Base-by-base conservation (phyloP, 2,113 vertebrate genomes). In the Campylomormyrus tamandua region DNA sequence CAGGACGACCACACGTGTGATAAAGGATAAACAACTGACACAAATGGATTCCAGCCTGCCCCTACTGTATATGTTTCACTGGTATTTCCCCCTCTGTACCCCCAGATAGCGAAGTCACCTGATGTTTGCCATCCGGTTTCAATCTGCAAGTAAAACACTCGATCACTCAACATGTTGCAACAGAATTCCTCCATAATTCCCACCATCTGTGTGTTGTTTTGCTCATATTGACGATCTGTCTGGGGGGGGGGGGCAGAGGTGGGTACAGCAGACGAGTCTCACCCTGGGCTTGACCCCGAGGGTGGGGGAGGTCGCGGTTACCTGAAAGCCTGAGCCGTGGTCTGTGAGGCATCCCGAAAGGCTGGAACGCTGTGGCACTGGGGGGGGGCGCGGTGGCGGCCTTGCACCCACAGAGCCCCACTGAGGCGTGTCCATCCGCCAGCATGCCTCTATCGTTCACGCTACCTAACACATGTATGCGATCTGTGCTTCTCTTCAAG, bases 161-260 rank as follows among this genome's bases (percentile, higher is more conserved):
- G 93, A 95, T 96, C 93, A 95, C 91, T 91, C 94, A 94, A 95
- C 94, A 94, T 93, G 93, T 94, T 94, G 93, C 94, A 95, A 95
- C 94, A 95, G 93, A 95, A 94, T 95, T 95, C 94, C 91, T 90
- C 91, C 88, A 88, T 96, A 95, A 96, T 96, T 94, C 94, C 92
- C 94, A 93, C 94, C 94, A 96, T 94, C 94, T 96, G 95, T 94
- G 93, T 90, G 90, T 91, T 91, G 91, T 93, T 90, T 86, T 84
- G 89, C 87, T 89, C 56, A 92, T 95, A 95, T 95, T 90, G 95
- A 93, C 93, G 94, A 89, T 92, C 93, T 92, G 91, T 93, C 94
- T 95, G 95, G 70, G 94, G 92, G 39, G 39, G 39, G 39, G 83
- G 83, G 83, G 46, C n/a, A 17, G 27, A 93, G 91, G 90, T 89